Evolutionary conservation across 1,140 invertebrate genomes (phyloP).

Genomic region (Pinna nobilis): DNA sequence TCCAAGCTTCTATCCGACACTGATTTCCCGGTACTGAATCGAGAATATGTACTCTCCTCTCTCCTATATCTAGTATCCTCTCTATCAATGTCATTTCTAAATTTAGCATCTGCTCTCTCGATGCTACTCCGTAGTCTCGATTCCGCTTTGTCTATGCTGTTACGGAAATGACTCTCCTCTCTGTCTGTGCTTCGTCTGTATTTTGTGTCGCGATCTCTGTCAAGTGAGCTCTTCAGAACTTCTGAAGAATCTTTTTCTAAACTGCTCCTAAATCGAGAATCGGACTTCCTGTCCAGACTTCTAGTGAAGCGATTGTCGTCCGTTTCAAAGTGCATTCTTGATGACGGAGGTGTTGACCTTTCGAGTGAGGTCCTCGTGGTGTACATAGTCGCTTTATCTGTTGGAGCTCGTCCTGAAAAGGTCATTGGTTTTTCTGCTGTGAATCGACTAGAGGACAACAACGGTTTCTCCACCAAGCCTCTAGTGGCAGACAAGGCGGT

Average conservation of each 20-base stretch:
- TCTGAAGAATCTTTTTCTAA: not conserved
- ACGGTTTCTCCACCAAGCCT: too few relatives aligned
- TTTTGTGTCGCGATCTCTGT: conserved; percentile 11
- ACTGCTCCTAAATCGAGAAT: not conserved
- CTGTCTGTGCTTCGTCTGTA: not conserved
- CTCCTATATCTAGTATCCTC: conserved; percentile 26
- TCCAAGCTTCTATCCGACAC: conserved; percentile 21
- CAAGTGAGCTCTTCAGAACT: not conserved
- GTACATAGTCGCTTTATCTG: too few relatives aligned
- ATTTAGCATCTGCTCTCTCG: conserved; percentile 36
- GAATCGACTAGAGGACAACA: too few relatives aligned
- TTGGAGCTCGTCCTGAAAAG: too few relatives aligned
- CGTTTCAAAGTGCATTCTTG: not conserved
- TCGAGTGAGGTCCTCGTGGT: too few relatives aligned
- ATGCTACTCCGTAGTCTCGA: conserved; percentile 18
- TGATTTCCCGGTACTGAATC: not conserved
- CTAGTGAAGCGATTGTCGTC: not conserved
- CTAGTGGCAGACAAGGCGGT: too few relatives aligned
- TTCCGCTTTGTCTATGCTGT: conserved; percentile 12
- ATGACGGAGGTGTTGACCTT: too few relatives aligned
- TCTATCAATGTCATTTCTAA: conserved; percentile 15
- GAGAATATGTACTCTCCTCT: too few relatives aligned
- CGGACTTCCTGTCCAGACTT: conserved; percentile 6
- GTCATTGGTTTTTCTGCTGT: too few relatives aligned
- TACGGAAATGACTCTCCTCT: conserved; percentile 7